Conservation (phyloP, 2,113 vertebrate genomes). For the Sphaerodactylus townsendi region DNA sequence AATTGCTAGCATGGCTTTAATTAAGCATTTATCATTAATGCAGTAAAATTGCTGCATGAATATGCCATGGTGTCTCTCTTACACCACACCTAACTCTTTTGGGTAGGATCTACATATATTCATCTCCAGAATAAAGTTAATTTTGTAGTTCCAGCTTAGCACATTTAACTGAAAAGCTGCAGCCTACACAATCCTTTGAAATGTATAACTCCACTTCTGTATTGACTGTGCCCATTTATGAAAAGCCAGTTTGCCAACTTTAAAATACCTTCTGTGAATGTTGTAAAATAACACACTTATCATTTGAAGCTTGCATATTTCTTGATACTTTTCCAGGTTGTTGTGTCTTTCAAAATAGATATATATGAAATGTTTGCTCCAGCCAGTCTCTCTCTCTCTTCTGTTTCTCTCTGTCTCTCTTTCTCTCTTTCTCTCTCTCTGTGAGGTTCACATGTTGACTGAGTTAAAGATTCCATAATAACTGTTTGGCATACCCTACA, state of each 20-base stretch:
- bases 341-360: constrained; percentile 51
- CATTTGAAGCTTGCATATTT: constrained; percentile 52
- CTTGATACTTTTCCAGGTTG: constrained; percentile 67
- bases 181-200: not conserved
- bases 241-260: constrained; percentile 58
- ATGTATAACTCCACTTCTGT: not conserved
- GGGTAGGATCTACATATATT: no score
- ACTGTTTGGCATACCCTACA: constrained; percentile 95
- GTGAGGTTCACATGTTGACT: constrained; percentile 76
- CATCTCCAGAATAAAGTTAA: not conserved
- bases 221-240: constrained; percentile 82
- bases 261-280: constrained; percentile 24
- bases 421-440: constrained; percentile 66
- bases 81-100: no score
- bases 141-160: not conserved
- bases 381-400: constrained; percentile 63
- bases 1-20: not conserved
- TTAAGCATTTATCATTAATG: not conserved
- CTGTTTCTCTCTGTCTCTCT: constrained; percentile 45
- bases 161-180: not conserved
- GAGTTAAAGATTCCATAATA: constrained; percentile 83
- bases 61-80: not conserved
- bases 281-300: constrained; percentile 44
- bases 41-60: no score
- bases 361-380: constrained; percentile 59